These are phyloP conservation scores for Amphilophus citrinellus DNA, from an alignment of 2,113 vertebrate species.

Conservation along the genomic window DNA sequence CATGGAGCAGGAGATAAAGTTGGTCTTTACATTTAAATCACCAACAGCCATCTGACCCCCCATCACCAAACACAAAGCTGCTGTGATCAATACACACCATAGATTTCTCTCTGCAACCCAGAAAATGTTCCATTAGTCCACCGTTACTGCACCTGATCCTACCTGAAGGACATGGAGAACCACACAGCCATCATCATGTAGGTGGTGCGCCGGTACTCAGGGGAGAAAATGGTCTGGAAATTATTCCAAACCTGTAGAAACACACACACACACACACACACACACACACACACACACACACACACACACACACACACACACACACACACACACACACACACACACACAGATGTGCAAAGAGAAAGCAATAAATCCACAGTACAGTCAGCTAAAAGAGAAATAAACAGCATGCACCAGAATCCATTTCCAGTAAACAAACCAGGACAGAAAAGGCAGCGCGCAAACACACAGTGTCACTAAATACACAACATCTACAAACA, in stretches of 20 bases:
- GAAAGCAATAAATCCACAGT: background rate
- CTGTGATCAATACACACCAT: background rate
- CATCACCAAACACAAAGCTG: background rate
- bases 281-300: background rate
- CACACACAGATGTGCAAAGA: background rate
- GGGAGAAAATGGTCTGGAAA: constrained; percentile 89
- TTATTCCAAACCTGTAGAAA: constrained; percentile 89
- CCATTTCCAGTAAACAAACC: constrained; percentile 4
- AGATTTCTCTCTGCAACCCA: background rate
- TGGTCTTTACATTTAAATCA: background rate
- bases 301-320: too few species aligned
- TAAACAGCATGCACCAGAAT: constrained; percentile 26
- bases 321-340: too few species aligned
- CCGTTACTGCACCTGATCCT: background rate
- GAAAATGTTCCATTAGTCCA: background rate
- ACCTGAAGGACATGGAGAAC: constrained; percentile 99
- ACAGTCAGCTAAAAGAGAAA: background rate
- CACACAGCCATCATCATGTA: constrained; percentile 98
- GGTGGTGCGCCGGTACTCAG: constrained; percentile 91
- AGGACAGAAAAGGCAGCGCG: background rate
- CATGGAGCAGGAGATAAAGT: background rate
- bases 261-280: background rate
- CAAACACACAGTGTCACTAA: background rate
- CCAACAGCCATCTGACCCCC: background rate
- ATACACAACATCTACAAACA: background rate